phyloP scores from a whole-genome alignment of 2,797 vertebrate species.

The Platyrinchus mystaceus region DNA sequence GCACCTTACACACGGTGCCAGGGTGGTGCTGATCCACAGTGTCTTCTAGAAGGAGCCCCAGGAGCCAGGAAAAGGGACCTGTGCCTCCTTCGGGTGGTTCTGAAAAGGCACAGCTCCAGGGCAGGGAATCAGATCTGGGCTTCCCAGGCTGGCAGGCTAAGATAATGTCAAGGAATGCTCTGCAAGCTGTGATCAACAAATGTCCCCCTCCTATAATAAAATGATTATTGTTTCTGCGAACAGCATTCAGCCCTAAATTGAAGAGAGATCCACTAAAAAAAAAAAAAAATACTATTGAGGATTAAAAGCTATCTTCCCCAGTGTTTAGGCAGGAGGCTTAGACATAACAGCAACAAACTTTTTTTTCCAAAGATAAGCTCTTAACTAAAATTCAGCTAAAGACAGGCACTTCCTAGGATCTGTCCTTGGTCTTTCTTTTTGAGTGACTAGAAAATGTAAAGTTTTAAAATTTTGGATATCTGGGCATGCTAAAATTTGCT shows the following conservation, averaged over 20 bases:
- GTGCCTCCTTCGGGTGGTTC: not conserved
- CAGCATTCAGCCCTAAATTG: not conserved
- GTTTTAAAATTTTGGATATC: not conserved
- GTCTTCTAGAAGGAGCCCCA: not conserved
- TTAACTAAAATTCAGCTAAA: not conserved
- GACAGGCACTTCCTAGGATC: not conserved
- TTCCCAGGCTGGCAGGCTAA: not conserved
- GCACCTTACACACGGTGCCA: rapidly evolving
- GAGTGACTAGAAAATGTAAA: not conserved
- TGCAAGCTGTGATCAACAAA: not conserved
- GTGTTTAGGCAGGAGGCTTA: not conserved
- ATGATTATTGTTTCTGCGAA: not conserved
- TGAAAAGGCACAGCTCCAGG: not conserved
- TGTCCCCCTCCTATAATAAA: not conserved
- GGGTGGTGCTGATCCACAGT: not conserved
- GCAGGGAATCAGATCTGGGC: not conserved
- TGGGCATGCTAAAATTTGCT: not conserved
- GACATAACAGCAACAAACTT: too few species aligned
- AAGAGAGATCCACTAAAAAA: not conserved
- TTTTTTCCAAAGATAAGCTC: not conserved
- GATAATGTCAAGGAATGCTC: not conserved
- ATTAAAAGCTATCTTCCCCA: not conserved
- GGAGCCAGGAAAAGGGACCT: not conserved
- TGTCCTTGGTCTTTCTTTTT: not conserved
- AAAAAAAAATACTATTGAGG: not conserved